Base-by-base conservation (phyloP, 1,140 invertebrate species). In the Monochamus saltuarius region DNA sequence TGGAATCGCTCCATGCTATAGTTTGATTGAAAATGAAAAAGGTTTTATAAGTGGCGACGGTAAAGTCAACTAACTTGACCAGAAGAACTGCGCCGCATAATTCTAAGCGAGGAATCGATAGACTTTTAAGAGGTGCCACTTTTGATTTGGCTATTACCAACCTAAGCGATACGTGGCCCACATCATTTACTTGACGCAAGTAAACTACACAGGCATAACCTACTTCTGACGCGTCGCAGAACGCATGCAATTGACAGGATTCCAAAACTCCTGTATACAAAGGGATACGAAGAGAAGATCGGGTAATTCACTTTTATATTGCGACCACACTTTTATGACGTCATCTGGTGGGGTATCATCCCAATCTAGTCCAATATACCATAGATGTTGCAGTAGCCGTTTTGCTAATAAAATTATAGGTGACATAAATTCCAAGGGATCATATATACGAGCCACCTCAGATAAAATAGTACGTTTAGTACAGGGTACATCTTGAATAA, bases 361-460 rank as follows among this genome's bases (percentile, higher is more conserved):
- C 77, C 78, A 81, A 37, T 67, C 68, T 11, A 75, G 4, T n/a
- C 69, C 65, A 19, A 29, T 17, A 50, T 57, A 16, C 75, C 76
- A 77, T 6, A 79, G 38, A 53, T 70, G 49, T 66, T 80, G 78
- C 10, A 80, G 40, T 7, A 79, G 51, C 1, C 75, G 67, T 66
- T 80, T 80, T 13, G 69, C 68, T 69, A 7, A 68, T n/a, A n/a
- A n/a, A n/a, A n/a, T n/a, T n/a, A n/a, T n/a, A n/a, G n/a, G n/a
- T n/a, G n/a, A n/a, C n/a, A n/a, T n/a, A n/a, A n/a, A n/a, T n/a
- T n/a, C n/a, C 39, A 42, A 2, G n/a, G 22, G 22, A 29, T 29
- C 22, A 29, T 29, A 29, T 2, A 29, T 29, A 3, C 22, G 22
- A 29, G 22, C 22, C 22, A 29, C 22, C 6, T 29, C 22, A 29